phyloP scores from a whole-genome alignment of 2,113 vertebrate genomes.

The Lycocorax pyrrhopterus region DNA sequence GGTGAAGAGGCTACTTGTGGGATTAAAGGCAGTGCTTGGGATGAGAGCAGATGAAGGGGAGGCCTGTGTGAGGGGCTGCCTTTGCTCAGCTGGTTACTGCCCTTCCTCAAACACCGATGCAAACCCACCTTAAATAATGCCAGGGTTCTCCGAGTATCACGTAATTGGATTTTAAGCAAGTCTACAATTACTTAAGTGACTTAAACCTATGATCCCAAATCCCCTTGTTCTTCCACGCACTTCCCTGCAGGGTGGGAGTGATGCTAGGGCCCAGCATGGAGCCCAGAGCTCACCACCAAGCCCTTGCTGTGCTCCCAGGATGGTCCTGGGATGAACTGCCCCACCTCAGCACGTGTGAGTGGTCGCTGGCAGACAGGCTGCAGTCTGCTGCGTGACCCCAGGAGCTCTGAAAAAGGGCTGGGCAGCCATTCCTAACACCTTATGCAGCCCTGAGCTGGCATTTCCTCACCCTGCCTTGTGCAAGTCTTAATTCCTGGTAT shows the following conservation, averaged over 20 bases:
- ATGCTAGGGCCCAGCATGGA: background rate
- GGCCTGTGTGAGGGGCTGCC: background rate
- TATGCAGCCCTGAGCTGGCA: background rate
- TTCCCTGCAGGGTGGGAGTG: background rate
- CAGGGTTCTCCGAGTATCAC: background rate
- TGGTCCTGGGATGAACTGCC: background rate
- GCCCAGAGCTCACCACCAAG: background rate
- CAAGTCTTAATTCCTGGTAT: background rate
- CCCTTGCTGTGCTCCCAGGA: background rate
- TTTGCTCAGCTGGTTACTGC: background rate
- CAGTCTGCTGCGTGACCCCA: background rate
- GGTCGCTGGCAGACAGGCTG: background rate
- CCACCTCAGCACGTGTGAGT: background rate
- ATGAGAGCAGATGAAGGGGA: background rate
- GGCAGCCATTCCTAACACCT: background rate
- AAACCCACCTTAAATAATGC: background rate
- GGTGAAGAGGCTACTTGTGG: background rate
- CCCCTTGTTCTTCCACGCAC: background rate
- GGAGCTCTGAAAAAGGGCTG: background rate
- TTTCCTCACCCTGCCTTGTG: background rate
- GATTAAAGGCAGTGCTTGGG: background rate
- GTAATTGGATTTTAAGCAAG: constrained; percentile 49
- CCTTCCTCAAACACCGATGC: background rate
- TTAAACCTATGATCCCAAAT: constrained; percentile 54
- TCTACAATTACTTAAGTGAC: constrained; percentile 34